These are phyloP conservation scores for Cantharis rustica DNA, from an alignment of 2,888 invertebrate species.

Conservation along the genomic window DNA sequence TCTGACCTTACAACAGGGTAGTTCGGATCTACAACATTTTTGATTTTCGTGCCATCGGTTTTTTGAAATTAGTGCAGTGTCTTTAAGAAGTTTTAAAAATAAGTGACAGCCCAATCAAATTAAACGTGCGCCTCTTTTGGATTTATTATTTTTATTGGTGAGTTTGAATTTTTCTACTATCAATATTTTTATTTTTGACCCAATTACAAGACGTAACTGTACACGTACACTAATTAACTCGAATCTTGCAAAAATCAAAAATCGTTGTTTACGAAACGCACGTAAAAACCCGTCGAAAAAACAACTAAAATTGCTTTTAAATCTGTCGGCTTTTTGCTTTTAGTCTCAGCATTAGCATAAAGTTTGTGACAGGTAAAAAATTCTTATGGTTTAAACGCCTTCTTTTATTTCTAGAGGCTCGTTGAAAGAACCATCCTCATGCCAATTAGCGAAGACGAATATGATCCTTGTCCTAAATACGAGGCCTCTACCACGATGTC, in stretches of 20 bases:
- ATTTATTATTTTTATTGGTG: neutral
- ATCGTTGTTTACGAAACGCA: neutral
- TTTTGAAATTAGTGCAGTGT: neutral
- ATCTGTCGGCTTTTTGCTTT: neutral
- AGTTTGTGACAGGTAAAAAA: conserved; percentile 29
- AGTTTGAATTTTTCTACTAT: neutral
- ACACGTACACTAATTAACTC: neutral
- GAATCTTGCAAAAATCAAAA: neutral
- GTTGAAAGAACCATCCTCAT: conserved; percentile 49
- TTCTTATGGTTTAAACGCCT: conserved; percentile 10
- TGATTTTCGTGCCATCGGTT: neutral
- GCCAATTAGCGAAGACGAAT: conserved; percentile 68
- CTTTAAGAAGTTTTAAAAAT: neutral
- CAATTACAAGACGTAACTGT: neutral
- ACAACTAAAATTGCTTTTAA: conserved; percentile 1
- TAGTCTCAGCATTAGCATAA: conserved; percentile 19
- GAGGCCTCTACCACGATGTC: conserved; percentile 66
- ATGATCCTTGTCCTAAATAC: conserved; percentile 56
- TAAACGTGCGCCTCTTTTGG: neutral
- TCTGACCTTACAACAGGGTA: conserved; percentile 36
- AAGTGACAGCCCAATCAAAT: neutral
- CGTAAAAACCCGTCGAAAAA: conserved; percentile 3
- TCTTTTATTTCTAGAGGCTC: conserved; percentile 5
- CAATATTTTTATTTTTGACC: neutral
- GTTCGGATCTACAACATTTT: conserved; percentile 22